phyloP scores from a whole-genome alignment of 2,113 vertebrate genomes.

The Podarcis raffonei region DNA sequence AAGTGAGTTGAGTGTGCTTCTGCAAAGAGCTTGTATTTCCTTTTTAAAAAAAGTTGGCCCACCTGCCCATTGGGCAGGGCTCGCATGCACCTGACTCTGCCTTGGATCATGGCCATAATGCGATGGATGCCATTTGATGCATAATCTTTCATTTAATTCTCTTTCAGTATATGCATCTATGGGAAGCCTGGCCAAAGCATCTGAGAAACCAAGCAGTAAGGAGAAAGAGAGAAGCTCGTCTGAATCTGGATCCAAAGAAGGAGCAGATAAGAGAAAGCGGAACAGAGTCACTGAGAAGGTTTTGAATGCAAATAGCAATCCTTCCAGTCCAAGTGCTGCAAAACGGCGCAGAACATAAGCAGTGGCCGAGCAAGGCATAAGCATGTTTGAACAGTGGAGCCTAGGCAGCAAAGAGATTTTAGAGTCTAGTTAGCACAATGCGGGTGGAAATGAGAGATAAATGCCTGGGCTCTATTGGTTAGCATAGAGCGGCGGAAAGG shows the following conservation, averaged over 20 bases:
- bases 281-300: constrained; percentile 91
- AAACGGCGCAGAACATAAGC: constrained; percentile 78
- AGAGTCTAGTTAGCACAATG: not conserved
- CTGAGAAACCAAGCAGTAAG: constrained; percentile 80
- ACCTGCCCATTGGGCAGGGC: not conserved
- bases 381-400: not conserved
- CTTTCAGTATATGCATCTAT: constrained; percentile 71
- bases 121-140: not conserved
- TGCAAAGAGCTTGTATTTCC: not conserved
- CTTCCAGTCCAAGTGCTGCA: constrained; percentile 91
- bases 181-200: constrained; percentile 78
- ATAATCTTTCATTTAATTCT: constrained; percentile 19
- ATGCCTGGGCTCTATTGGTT: accelerated
- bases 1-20: not conserved
- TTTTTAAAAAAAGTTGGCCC: not conserved
- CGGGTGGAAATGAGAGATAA: not conserved
- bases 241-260: constrained; percentile 84
- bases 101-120: not conserved
- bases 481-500: accelerated
- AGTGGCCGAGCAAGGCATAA: not conserved
- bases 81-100: not conserved
- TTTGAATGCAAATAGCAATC: constrained; percentile 88
- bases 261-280: constrained; percentile 92
- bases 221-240: constrained; percentile 86
- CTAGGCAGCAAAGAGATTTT: not conserved